Base-by-base conservation (phyloP, 2,888 invertebrate species). In the Dioctria rufipes region DNA sequence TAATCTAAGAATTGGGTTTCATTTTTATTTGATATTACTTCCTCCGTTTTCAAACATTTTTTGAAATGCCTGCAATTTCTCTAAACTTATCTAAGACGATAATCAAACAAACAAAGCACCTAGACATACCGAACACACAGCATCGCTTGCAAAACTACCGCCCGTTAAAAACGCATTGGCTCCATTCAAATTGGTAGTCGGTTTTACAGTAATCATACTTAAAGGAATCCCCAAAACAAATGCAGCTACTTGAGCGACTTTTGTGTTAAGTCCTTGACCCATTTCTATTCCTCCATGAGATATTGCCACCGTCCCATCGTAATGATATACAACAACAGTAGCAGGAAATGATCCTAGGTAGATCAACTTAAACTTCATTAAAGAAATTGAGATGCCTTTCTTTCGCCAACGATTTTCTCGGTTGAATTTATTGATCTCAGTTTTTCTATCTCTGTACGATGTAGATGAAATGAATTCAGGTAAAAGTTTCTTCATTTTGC, bases 261-360 rank as follows among this genome's bases (percentile, higher is more conserved):
- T 94, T 0, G 94, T 94, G 82, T 92, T 93, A 66, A 95, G 91
- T 8, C 96, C 96, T 90, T 96, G 96, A 0, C 96, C 96, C 85
- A 93, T 92, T 90, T 95, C 95, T 46, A 94, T 90, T 2, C 94
- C 94, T 11, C 93, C 93, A 84, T 95, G 95, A 3, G 92, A 89
- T 5, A 96, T 89, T 0, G 92, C 90, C 1, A 96, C 94, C 0
- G 93, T 92, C 1, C 93, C 95, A 86, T 95, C 94, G 3, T 91
- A 91, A 40, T 93, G 93, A 85, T 92, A 95, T 80, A 96, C 92
- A 0, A 93, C 90, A 13, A 95, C 90, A 39, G 92, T 89, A 0
- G 92, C 92, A 73, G 92, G 90, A 82, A 89, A 93, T 75, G 91
- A 91, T 0, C 92, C 90, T 43, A 89, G 86, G 51, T 90, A 87